These are phyloP conservation scores for Medauroidea extradentata DNA, from an alignment of 1,140 invertebrate genomes.

Conservation along the genomic window DNA sequence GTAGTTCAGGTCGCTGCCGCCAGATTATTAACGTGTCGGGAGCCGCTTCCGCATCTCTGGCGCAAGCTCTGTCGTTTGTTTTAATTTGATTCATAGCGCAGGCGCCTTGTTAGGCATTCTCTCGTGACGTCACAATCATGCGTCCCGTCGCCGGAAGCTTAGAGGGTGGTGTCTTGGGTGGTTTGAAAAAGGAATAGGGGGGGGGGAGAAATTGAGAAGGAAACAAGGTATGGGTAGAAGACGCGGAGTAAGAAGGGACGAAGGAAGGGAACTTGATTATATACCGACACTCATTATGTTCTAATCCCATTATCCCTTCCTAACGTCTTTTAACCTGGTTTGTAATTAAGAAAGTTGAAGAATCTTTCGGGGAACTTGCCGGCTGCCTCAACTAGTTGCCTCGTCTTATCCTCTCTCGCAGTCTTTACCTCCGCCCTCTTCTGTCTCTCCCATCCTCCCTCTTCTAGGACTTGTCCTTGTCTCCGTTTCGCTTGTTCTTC, in stretches of 20 bases:
- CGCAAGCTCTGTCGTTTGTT: not conserved
- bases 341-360: constrained; percentile 19
- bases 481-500: no score
- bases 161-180: not conserved
- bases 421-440: no score
- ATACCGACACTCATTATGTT: constrained; percentile 13
- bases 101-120: not conserved
- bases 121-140: not conserved
- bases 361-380: not conserved
- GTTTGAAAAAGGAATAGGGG: not conserved
- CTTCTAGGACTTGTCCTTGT: no score
- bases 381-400: no score
- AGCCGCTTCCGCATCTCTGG: no score
- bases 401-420: no score
- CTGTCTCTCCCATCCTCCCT: no score
- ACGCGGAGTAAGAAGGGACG: not conserved
- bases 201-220: constrained; percentile 5
- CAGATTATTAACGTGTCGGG: no score
- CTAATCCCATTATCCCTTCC: constrained; percentile 15
- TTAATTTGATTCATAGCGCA: constrained; percentile 9
- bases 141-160: not conserved
- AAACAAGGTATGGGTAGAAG: not conserved
- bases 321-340: constrained; percentile 14
- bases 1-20: no score
- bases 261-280: constrained; percentile 5